Conservation (phyloP, 2,113 vertebrate genomes). For the Burhinus bistriatus region DNA sequence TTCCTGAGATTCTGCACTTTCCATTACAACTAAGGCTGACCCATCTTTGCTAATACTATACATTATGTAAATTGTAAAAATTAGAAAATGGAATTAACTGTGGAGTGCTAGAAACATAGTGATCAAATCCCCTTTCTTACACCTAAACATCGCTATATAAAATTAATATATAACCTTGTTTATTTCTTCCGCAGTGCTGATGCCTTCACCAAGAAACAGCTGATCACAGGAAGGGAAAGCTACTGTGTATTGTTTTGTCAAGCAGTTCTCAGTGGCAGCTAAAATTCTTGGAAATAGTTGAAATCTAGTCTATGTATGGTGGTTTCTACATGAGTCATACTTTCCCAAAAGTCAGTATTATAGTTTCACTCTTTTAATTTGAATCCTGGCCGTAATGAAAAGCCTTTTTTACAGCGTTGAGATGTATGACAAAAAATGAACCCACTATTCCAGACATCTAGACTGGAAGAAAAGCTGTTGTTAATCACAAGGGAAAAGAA, state of each 20-base stretch:
- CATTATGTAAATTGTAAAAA: not conserved
- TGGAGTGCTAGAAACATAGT: not conserved
- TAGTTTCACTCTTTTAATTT: conserved; percentile 59
- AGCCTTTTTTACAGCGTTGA: conserved; percentile 61
- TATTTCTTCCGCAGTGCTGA: conserved; percentile 17
- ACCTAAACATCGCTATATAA: not conserved
- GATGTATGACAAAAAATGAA: conserved; percentile 61
- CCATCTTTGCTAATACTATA: not conserved
- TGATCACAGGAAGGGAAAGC: conserved; percentile 37
- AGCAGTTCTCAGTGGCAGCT: conserved; percentile 17
- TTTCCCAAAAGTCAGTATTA: conserved; percentile 57
- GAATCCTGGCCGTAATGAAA: conserved; percentile 57
- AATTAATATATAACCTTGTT: conserved; percentile 25
- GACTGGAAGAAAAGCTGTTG: conserved; percentile 46
- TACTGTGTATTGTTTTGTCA: not conserved
- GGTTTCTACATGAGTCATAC: conserved; percentile 43
- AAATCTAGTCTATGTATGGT: not conserved
- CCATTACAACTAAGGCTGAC: not conserved
- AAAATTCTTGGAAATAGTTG: conserved; percentile 43
- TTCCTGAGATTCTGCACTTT: not conserved
- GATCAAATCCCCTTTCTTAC: not conserved
- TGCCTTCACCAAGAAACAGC: not conserved
- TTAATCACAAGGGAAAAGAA: conserved; percentile 63
- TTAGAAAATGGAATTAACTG: not conserved
- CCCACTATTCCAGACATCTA: not conserved